Evolutionary conservation across 1,140 invertebrate genomes (phyloP).

Genomic region (Drosophila baimaii): DNA sequence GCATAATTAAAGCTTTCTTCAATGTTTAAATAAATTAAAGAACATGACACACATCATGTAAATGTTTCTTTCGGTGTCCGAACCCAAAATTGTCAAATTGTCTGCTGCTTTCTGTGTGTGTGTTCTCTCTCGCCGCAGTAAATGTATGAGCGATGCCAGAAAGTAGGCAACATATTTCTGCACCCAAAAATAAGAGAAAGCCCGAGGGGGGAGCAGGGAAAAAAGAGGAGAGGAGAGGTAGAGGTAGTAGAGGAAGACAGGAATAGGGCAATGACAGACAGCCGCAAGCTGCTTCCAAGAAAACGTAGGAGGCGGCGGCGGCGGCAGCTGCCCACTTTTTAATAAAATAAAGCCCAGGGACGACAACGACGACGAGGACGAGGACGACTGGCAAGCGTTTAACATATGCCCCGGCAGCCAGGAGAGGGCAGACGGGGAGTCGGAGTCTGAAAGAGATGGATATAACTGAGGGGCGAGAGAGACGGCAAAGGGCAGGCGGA

Average conservation of each 20-base stretch:
- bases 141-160: constrained; percentile 59
- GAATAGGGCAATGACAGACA: constrained; percentile 67
- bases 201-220: neutral
- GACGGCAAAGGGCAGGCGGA: neutral
- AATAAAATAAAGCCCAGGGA: constrained; percentile 64
- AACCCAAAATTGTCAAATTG: constrained; percentile 45
- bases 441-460: constrained; percentile 4
- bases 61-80: constrained; percentile 5
- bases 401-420: constrained; percentile 68
- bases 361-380: constrained; percentile 15
- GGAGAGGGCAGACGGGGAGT: constrained; percentile 11
- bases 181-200: constrained; percentile 14
- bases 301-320: constrained; percentile 38
- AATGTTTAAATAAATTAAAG: too few relatives aligned
- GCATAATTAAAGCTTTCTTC: too few relatives aligned
- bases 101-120: constrained; percentile 26
- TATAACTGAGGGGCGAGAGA: neutral
- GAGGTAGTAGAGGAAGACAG: neutral
- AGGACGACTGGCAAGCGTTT: constrained; percentile 64
- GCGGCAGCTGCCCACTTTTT: constrained; percentile 67
- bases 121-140: constrained; percentile 27
- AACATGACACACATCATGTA: neutral
- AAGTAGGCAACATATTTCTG: constrained; percentile 65
- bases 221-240: neutral
- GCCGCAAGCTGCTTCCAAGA: constrained; percentile 63